Evolutionary conservation across 2,888 invertebrate genomes (phyloP).

Genomic region (Megaustenia siamemsis): DNA sequence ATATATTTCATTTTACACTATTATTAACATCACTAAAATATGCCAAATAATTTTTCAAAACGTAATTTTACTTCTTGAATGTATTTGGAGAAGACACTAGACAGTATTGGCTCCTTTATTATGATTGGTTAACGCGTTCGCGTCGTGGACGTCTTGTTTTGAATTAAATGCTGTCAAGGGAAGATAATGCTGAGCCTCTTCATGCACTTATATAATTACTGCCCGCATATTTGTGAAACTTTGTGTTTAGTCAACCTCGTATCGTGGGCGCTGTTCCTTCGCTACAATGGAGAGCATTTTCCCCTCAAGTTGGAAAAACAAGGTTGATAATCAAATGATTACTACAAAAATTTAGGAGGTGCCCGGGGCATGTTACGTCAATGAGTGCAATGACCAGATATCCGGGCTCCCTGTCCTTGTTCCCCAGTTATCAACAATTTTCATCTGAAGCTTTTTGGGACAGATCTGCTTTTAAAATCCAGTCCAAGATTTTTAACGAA

Average conservation of each 20-base stretch:
- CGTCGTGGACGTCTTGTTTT: not conserved
- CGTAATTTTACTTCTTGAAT: too few relatives aligned
- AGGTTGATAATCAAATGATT: constrained; percentile 28
- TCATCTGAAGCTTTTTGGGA: not conserved
- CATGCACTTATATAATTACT: not conserved
- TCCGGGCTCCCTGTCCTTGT: not conserved
- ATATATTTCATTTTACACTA: too few relatives aligned
- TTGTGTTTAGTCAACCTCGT: not conserved
- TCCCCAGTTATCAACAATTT: not conserved
- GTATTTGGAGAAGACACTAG: too few relatives aligned
- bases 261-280: not conserved
- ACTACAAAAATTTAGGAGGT: constrained; percentile 9
- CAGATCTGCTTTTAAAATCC: not conserved
- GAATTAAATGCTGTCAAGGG: not conserved
- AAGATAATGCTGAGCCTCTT: not conserved
- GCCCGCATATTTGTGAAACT: not conserved
- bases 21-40: too few relatives aligned
- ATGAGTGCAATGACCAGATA: constrained; percentile 1
- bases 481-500: not conserved
- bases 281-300: constrained; percentile 34
- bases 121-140: too few relatives aligned
- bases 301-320: constrained; percentile 39
- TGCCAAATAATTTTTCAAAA: too few relatives aligned
- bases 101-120: too few relatives aligned
- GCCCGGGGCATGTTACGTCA: constrained; percentile 19